Base-by-base conservation (phyloP, 2,797 vertebrate species). In the Buceros bicornis region DNA sequence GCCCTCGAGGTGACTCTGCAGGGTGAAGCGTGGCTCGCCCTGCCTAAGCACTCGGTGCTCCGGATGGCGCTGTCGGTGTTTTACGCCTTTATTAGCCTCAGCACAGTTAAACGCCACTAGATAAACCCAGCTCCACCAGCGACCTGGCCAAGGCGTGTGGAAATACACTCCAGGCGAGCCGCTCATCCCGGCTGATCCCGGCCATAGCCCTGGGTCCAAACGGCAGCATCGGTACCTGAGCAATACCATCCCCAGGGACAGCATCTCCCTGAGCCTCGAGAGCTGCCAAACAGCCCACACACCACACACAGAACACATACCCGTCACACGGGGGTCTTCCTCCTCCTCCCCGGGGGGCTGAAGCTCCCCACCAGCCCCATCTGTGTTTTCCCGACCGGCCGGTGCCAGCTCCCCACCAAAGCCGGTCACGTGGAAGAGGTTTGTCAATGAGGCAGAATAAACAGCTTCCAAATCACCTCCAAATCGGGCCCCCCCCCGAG, bases 401-500 rank as follows among this genome's bases (percentile, higher is more conserved):
- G 3, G 58, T 66, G 50, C 60, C 89, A 77, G 62, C 28, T 77
- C 62, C 66, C 67, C 28, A 37, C 37, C 15, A 8, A 22, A 28
- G n/a, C 19, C 4, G 4, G 8, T 66, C 78, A 77, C 31, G 6
- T 20, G 14, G 20, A 50, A 42, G 19, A 24, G 35, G 26, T 71
- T 86, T 89, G 56, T 60, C 90, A 79, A 4, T 0, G 22, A 88
- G 28, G 54, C 40, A 82, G 57, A 88, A 89, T 20, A 73, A 95
- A 50, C 16, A 69, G 37, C 54, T 71, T 54, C 57, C 65, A 65
- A 77, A 43, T 25, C 60, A 25, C 61, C 47, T 60, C 62, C 29
- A 53, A 64, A 60, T 5, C 7, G 13, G 13, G 11, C 26, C n/a
- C 21, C 3, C 3, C 5, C 6, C 1, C 0, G 0, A 8, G 16